Base-by-base conservation (phyloP, 2,888 invertebrate species). In the Drosophila barbarae region DNA sequence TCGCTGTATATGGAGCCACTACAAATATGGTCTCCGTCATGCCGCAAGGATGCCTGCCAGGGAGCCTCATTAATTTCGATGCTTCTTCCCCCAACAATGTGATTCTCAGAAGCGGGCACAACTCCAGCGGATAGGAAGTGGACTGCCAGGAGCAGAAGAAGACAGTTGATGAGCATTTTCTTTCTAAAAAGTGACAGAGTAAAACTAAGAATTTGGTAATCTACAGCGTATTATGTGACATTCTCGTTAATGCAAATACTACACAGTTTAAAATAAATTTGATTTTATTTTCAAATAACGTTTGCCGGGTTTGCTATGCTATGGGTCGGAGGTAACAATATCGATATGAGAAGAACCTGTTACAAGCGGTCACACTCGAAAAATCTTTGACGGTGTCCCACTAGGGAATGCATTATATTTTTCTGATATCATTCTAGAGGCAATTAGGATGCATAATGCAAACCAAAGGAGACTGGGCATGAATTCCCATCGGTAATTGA, bases 11-110 rank as follows among this genome's bases (percentile, higher is more conserved):
- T 42, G 9, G 41, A 23, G 41, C 23, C 41, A 42, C 41, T 26
- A 9, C 41, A 42, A 9, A n/a, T 2, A n/a, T 42, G 41, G 9
- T 0, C 2, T 26, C 41, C 41, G 0, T 42, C n/a, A 1, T 9
- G 9, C 2, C 41, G 41, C 23, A 42, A 23, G n/a, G 41, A 42
- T n/a, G 2, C 41, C 41, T 42, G 41, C 41, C 41, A 42, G 23
- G 41, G 41, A 9, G 41, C 41, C n/a, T n/a, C 23, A 5, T 42
- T 3, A n/a, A 42, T 42, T 26, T 42, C n/a, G 1, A 26, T 26
- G n/a, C 5, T 9, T 26, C 4, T 26, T 26, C 41, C 41, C 9
- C 23, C 23, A 26, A 42, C 5, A 23, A 42, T 42, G 23, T 26
- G 41, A n/a, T 26, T n/a, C 4, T 26, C 1, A 4, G 23, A 2